phyloP scores from a whole-genome alignment of 2,888 invertebrate genomes.

The Drosophila atripex region DNA sequence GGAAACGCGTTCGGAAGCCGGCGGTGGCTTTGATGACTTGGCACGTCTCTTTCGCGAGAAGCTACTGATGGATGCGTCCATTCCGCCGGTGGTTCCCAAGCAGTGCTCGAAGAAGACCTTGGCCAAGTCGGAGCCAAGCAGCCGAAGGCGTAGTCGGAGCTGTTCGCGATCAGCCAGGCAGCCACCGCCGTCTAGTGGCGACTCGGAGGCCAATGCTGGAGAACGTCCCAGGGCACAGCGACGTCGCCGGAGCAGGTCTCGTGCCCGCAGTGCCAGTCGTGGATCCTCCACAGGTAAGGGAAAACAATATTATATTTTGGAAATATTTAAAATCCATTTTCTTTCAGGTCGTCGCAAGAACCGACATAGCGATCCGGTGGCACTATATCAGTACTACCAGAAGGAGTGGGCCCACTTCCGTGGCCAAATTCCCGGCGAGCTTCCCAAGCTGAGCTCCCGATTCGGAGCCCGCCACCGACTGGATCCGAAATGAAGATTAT shows the following conservation, averaged over 20 bases:
- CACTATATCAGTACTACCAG: slow-evolving; percentile 90
- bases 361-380: slow-evolving; percentile 87
- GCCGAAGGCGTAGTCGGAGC: slow-evolving; percentile 53
- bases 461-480: slow-evolving; percentile 88
- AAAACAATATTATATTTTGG: background rate
- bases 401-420: slow-evolving; percentile 90
- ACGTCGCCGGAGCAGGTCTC: slow-evolving; percentile 32
- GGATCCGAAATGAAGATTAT: slow-evolving; percentile 10
- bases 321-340: background rate
- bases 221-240: slow-evolving; percentile 1
- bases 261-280: slow-evolving; percentile 45
- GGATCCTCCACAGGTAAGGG: slow-evolving; percentile 32
- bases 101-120: background rate
- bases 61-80: slow-evolving; percentile 43
- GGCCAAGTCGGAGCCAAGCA: background rate
- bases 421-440: slow-evolving; percentile 89
- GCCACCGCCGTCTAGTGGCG: slow-evolving; percentile 29
- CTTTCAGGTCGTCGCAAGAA: slow-evolving; percentile 61
- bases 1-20: slow-evolving; percentile 8
- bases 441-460: slow-evolving; percentile 87
- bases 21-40: slow-evolving; percentile 17
- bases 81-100: slow-evolving; percentile 4
- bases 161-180: slow-evolving; percentile 23
- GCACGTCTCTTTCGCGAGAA: slow-evolving; percentile 56
- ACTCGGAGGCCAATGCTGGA: slow-evolving; percentile 17